A percentile compares a stretch with the other conserved stretches of the same genome.
phyloP scores from a whole-genome alignment of 1,140 invertebrate species.

The Rhagoletis zephyria region DNA sequence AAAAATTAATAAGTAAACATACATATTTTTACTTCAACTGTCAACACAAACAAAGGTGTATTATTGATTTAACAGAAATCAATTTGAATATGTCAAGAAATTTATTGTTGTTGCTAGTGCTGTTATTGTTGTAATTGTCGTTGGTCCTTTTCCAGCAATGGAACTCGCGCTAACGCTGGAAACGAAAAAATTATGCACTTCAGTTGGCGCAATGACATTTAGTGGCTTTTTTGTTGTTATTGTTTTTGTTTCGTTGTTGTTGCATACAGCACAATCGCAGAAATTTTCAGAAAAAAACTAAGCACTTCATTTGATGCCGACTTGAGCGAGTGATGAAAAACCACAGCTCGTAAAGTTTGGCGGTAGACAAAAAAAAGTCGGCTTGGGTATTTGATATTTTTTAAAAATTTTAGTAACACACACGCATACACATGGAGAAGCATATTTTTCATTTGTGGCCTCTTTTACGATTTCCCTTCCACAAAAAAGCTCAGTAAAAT shows the following conservation, averaged over 20 bases:
- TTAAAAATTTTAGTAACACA: neutral
- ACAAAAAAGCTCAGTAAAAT: conserved; percentile 26
- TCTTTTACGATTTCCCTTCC: neutral
- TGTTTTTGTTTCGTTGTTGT: conserved; percentile 5
- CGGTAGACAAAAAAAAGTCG: neutral
- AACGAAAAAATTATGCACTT: conserved; percentile 8
- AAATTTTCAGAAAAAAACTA: neutral
- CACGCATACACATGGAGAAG: too few species aligned
- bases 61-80: conserved; percentile 53
- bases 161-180: too few species aligned
- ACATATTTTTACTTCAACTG: conserved; percentile 41
- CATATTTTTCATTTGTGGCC: neutral
- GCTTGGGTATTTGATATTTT: conserved; percentile 4
- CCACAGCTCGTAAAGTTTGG: conserved; percentile 20
- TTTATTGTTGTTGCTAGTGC: neutral
- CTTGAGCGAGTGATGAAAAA: neutral
- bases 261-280: neutral
- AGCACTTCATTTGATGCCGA: neutral
- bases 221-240: neutral
- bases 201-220: conserved; percentile 27
- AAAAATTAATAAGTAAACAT: conserved; percentile 31
- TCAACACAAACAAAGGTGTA: conserved; percentile 50
- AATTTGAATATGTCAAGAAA: conserved; percentile 46
- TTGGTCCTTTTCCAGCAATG: too few species aligned
- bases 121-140: too few species aligned